Conservation (phyloP, 2,797 vertebrate genomes). For the Hypotaenidia philippensis region DNA sequence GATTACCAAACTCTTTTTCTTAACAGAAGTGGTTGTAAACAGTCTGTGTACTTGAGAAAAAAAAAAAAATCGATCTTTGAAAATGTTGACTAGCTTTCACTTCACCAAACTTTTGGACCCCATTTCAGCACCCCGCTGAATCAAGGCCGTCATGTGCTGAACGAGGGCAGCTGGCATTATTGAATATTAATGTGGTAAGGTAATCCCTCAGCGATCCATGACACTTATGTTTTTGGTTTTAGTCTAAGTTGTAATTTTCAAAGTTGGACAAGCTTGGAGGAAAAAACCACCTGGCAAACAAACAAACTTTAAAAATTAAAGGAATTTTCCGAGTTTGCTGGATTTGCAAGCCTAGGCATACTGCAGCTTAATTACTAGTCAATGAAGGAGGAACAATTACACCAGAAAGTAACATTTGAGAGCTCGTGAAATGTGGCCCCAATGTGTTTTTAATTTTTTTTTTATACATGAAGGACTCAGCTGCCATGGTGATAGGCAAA, state of each 20-base stretch:
- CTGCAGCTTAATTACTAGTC: slow-evolving; percentile 57
- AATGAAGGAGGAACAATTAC: slow-evolving; percentile 59
- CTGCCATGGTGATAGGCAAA: slow-evolving; percentile 61
- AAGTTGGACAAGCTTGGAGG: slow-evolving; percentile 47
- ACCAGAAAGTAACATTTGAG: slow-evolving; percentile 20
- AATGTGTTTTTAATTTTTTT: slow-evolving; percentile 33
- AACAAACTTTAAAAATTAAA: slow-evolving; percentile 70
- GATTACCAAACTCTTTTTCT: background rate
- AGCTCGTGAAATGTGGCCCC: slow-evolving; percentile 21
- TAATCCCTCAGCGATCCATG: slow-evolving; percentile 52
- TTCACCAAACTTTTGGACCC: background rate
- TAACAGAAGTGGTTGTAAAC: background rate
- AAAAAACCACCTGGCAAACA: slow-evolving; percentile 70
- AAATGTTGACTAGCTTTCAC: background rate
- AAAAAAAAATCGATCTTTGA: background rate
- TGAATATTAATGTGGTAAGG: slow-evolving; percentile 59
- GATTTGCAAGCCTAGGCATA: slow-evolving; percentile 55
- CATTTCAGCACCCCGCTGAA: background rate
- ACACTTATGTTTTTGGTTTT: slow-evolving; percentile 69
- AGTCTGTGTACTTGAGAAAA: background rate
- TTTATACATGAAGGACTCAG: slow-evolving; percentile 6
- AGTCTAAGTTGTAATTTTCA: slow-evolving; percentile 64
- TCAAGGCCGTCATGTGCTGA: background rate
- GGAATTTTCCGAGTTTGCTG: slow-evolving; percentile 67
- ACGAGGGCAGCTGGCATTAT: slow-evolving; percentile 22